Conservation (phyloP, 2,113 vertebrate species). For the Callopanchax toddi region DNA sequence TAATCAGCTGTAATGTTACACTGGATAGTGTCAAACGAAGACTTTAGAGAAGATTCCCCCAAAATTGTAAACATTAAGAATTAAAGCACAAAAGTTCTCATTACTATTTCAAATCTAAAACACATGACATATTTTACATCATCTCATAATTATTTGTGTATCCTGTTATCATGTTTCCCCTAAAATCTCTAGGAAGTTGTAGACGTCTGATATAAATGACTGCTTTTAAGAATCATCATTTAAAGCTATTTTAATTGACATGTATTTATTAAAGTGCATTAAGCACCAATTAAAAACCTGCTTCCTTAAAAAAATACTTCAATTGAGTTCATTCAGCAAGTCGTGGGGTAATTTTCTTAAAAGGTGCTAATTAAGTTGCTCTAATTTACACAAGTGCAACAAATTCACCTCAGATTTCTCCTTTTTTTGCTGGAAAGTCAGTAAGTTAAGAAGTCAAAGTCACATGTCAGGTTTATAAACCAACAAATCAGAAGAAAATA, state of each 20-base stretch:
- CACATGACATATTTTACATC: too few relatives aligned
- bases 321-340: background rate
- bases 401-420: background rate
- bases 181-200: too few relatives aligned
- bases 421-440: background rate
- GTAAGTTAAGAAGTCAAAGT: background rate
- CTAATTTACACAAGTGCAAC: background rate
- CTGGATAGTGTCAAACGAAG: slow-evolving; percentile 18
- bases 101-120: too few relatives aligned
- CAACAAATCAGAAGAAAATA: background rate
- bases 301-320: background rate
- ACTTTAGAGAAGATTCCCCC: background rate
- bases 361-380: background rate
- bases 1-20: slow-evolving; percentile 54
- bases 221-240: background rate
- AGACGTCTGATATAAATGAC: background rate
- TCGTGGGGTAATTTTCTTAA: background rate
- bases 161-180: too few relatives aligned
- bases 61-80: slow-evolving; percentile 13
- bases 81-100: background rate
- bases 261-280: background rate
- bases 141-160: too few relatives aligned
- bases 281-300: background rate
- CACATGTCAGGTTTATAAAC: background rate
- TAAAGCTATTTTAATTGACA: background rate